Conservation (phyloP, 2,797 vertebrate species). For the Melanitta fusca region DNA sequence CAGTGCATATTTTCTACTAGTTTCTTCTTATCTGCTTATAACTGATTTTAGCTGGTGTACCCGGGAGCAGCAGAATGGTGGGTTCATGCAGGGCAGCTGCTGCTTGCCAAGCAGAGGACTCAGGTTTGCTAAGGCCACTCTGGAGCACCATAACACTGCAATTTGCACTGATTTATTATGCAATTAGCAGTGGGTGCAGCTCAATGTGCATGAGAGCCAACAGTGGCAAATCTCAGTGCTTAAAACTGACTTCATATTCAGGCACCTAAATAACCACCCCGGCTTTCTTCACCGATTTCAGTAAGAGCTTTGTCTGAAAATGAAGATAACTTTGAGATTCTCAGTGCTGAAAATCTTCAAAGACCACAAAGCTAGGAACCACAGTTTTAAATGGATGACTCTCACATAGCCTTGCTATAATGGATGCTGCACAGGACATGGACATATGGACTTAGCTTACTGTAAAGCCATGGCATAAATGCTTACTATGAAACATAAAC, state of each 20-base stretch:
- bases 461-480: neutral
- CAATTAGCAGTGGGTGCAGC: conserved; percentile 1
- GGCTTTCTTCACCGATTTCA: neutral
- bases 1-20: neutral
- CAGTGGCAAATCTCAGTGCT: neutral
- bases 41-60: neutral
- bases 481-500: neutral
- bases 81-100: neutral
- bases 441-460: neutral
- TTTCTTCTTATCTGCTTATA: neutral
- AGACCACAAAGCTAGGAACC: neutral
- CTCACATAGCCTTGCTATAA: neutral
- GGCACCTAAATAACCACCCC: neutral
- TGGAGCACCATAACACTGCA: neutral
- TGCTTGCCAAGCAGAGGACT: neutral
- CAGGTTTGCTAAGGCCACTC: neutral
- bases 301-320: neutral
- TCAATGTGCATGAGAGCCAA: neutral
- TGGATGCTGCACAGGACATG: neutral
- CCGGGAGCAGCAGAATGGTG: neutral
- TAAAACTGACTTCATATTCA: neutral
- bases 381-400: neutral
- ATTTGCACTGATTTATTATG: conserved; percentile 33
- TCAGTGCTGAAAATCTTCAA: neutral
- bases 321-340: neutral